A percentile compares a stretch with the other conserved stretches of the same genome.
These are phyloP conservation scores for Ictalurus furcatus DNA, from an alignment of 2,113 vertebrate species.

Conservation along the genomic window DNA sequence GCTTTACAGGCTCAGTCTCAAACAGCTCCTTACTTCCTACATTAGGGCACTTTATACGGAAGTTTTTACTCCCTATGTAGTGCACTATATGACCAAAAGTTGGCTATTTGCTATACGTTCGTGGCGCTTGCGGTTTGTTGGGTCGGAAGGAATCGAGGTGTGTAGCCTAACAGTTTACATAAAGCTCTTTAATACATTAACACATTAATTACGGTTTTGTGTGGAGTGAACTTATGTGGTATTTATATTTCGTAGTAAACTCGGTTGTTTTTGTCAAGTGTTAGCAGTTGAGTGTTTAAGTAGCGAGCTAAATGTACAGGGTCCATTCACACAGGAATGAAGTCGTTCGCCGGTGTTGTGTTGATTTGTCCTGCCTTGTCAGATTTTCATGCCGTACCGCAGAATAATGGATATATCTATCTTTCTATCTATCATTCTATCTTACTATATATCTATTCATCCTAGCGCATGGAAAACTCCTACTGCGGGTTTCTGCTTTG, in stretches of 20 bases:
- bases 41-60: not conserved
- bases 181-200: not conserved
- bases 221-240: too few species aligned
- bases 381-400: too few species aligned
- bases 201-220: not conserved
- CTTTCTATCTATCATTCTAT: too few species aligned
- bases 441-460: too few species aligned
- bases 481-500: too few species aligned
- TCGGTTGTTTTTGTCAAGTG: not conserved
- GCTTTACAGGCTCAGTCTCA: not conserved
- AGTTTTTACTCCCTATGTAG: not conserved
- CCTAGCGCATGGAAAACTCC: too few species aligned
- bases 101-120: not conserved
- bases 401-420: too few species aligned
- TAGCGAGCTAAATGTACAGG: not conserved
- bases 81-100: not conserved
- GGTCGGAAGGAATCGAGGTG: conserved; percentile 22
- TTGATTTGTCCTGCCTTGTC: too few species aligned
- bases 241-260: not conserved
- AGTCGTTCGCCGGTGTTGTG: not conserved
- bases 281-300: not conserved
- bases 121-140: not conserved
- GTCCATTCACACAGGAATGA: not conserved
- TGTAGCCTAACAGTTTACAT: not conserved
- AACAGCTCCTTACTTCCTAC: not conserved